Base-by-base conservation (phyloP, 2,113 vertebrate genomes). In the Microcebus tavaratra region DNA sequence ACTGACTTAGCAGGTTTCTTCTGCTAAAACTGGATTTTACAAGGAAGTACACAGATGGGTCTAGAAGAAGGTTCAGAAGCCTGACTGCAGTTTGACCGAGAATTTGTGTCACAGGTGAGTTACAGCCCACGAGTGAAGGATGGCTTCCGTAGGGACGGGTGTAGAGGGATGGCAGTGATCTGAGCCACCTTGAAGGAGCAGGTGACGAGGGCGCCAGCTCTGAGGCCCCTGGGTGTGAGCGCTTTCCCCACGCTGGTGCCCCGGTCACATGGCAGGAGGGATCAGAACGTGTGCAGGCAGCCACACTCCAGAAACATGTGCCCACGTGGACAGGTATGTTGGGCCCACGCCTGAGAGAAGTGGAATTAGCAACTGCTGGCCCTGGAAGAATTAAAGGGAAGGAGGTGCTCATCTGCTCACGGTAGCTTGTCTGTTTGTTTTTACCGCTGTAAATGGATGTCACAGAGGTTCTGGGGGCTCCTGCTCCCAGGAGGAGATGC, bases 261-360 rank as follows among this genome's bases (percentile, higher is more conserved):
- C 9, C 14, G 13, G 11, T 39, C 7, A 42, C 1, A 3, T 1
- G 10, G 65, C 42, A 13, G 39, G 53, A 73, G 55, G 80, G 23
- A 21, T 12, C 5, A 17, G 65, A 31, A 25, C 4, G 31, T 48
- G 15, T 25, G 8, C 2, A 3, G 48, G 34, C 18, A 11, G 63
- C 29, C 18, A 12, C 20, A 5, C 63, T 39, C 14, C 15, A 14
- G 7, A 13, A 8, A 7, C 27, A 34, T 6, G 21, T 3, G 31
- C 50, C 59, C 42, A 0, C 12, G 0, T 15, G 36, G 78, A 5
- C 3, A 8, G 48, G 29, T 13, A 23, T 2, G 42, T 13, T 3
- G 31, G 27, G 9, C 34, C n/a, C 48, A 21, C 10, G 3, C 68
- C 85, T 42, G 50, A 27, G n/a, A 34, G 70, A 5, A 61, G 36